Evolutionary conservation across 92 coral and sea anemone genomes (phyloP).

Genomic region (Phenganax subtilis): DNA sequence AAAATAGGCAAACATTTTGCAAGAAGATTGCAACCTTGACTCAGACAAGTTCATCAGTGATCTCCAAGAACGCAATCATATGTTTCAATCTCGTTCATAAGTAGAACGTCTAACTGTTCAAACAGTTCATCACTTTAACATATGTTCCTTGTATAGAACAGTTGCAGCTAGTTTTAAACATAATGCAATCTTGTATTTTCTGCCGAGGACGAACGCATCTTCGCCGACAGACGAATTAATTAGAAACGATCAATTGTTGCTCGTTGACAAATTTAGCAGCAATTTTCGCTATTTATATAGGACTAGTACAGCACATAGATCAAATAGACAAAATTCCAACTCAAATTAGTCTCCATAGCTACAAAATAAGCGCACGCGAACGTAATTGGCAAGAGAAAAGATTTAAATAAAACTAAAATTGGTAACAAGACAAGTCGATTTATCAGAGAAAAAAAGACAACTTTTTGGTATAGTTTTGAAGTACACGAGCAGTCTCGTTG

Average conservation of each 20-base stretch:
- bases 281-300: slow-evolving; percentile 20
- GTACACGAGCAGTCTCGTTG: too few relatives aligned
- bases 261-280: slow-evolving; percentile 10
- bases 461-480: too few relatives aligned
- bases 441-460: too few relatives aligned
- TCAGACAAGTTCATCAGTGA: not conserved
- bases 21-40: slow-evolving; percentile 4
- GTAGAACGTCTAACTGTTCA: not conserved
- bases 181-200: not conserved
- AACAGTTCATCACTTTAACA: not conserved
- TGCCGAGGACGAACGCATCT: not conserved
- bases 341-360: not conserved
- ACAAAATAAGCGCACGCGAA: not conserved
- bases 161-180: not conserved
- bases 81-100: not conserved
- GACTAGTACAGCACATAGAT: not conserved
- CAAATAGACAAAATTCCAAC: not conserved
- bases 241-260: not conserved
- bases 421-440: too few relatives aligned
- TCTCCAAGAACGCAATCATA: not conserved
- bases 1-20: slow-evolving; percentile 1
- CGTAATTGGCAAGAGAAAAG: not conserved
- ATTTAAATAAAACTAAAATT: too few relatives aligned
- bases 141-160: not conserved
- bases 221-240: slow-evolving; percentile 15